phyloP scores from a whole-genome alignment of 1,140 invertebrate species.

The Nasonia giraulti region DNA sequence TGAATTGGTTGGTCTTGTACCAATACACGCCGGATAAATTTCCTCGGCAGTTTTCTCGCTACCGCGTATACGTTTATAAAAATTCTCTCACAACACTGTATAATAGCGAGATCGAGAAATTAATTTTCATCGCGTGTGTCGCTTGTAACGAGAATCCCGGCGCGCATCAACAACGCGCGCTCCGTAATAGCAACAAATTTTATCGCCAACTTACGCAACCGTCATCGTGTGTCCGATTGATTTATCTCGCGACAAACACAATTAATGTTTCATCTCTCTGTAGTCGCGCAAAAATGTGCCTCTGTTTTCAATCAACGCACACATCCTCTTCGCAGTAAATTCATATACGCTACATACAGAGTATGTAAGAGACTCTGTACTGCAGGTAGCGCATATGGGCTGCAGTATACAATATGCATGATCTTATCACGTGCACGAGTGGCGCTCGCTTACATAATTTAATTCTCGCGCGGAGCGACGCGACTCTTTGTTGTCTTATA shows the following conservation, averaged over 20 bases:
- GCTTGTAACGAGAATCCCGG: background rate
- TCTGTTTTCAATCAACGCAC: background rate
- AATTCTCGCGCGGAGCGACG: background rate
- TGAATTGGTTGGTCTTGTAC: background rate
- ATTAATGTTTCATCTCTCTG: background rate
- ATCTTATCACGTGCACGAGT: constrained; percentile 45
- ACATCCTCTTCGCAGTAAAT: background rate
- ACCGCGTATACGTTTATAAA: no score
- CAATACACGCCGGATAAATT: background rate
- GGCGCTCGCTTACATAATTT: constrained; percentile 42
- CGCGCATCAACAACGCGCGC: background rate
- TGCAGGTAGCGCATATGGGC: background rate
- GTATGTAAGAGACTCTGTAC: background rate
- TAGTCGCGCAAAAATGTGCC: background rate
- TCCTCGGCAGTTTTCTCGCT: background rate
- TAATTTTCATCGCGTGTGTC: background rate
- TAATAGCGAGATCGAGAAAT: background rate
- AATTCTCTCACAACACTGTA: no score
- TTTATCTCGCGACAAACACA: background rate
- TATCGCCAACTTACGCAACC: background rate
- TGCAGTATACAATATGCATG: background rate
- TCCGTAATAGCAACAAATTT: background rate
- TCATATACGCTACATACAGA: no score
- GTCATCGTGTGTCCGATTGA: background rate
- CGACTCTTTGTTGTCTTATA: background rate